Base-by-base conservation (phyloP, 2,797 vertebrate species). In the Florisuga fusca region DNA sequence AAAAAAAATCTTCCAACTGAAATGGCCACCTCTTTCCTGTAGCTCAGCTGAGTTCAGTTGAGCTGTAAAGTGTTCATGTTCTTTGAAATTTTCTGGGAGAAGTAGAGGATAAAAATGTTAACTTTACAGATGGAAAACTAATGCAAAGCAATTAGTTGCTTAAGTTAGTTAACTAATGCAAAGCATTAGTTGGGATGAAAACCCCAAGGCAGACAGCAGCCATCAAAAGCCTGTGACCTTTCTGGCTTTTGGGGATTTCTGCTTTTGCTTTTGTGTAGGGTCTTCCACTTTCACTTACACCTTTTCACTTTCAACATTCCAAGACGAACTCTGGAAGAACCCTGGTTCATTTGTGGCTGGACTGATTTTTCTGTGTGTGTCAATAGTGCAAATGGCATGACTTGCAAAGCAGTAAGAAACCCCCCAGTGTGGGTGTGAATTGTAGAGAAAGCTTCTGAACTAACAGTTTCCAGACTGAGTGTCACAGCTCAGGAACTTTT, bases 351-450 rank as follows among this genome's bases (percentile, higher is more conserved):
- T 46, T 22, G 29, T n/a, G 29, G 5, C 54, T 45, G 26, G 63
- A 38, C 14, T 68, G 33, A 15, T 45, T 26, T 58, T 57, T 22
- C 58, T 2, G 10, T 61, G 67, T 41, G n/a, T 48, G 5, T 22
- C 18, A 54, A 4, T 57, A 53, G 9, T 1, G 1, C 6, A 1
- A 8, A 33, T 19, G 36, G 46, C 57, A 53, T 14, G 31, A 25
- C 63, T 29, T 46, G 15, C 71, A 38, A 15, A 7, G 5, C 62
- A 61, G 0, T 4, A 67, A 38, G 34, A 50, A 61, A 27, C 10
- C 20, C 15, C 14, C 12, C 1, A 1, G 21, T 21, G 33, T 2
- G 2, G 22, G 5, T 15, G 10, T 14, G 61, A 78, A 67, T 43
- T 73, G 33, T 12, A 68, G 50, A 43, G 22, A 58, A 61, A 12